A percentile compares a stretch with the other conserved stretches of the same genome.
Conservation (phyloP, 2,797 vertebrate genomes). For the Macropodus opercularis region DNA sequence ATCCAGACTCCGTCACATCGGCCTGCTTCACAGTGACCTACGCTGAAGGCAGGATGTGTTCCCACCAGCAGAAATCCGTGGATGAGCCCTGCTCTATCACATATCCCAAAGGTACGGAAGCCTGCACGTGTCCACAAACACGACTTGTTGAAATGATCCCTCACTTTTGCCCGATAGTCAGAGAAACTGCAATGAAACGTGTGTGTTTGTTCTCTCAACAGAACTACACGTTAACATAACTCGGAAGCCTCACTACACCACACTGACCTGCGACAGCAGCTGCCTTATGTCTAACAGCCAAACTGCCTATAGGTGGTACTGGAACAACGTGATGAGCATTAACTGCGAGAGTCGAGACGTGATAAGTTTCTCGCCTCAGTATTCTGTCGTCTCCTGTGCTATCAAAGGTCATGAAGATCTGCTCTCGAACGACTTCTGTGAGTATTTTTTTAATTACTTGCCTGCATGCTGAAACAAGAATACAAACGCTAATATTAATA, state of each 20-base stretch:
- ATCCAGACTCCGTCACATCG: slow-evolving; percentile 30
- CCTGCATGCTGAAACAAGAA: too few relatives aligned
- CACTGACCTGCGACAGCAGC: slow-evolving; percentile 5
- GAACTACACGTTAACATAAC: background rate
- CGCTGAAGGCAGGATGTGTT: slow-evolving; percentile 15
- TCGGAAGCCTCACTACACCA: accelerated
- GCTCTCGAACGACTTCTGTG: slow-evolving; percentile 17
- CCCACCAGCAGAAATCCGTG: background rate
- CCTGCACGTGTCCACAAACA: too few relatives aligned
- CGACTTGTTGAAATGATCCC: too few relatives aligned
- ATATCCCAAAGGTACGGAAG: slow-evolving; percentile 41
- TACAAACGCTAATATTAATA: too few relatives aligned
- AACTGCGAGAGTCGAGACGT: too few relatives aligned
- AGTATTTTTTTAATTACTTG: slow-evolving; percentile 23
- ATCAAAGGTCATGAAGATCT: background rate
- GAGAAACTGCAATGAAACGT: background rate
- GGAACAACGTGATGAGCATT: accelerated
- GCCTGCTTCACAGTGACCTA: slow-evolving; percentile 39
- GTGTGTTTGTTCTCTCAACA: background rate
- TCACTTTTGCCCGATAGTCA: too few relatives aligned
- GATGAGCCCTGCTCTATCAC: slow-evolving; percentile 37
- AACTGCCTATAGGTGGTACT: background rate
- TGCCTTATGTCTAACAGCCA: background rate
- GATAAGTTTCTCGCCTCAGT: accelerated
- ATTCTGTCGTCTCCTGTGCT: slow-evolving; percentile 1